Base-by-base conservation (phyloP, 2,888 invertebrate species). In the Helleia helle region DNA sequence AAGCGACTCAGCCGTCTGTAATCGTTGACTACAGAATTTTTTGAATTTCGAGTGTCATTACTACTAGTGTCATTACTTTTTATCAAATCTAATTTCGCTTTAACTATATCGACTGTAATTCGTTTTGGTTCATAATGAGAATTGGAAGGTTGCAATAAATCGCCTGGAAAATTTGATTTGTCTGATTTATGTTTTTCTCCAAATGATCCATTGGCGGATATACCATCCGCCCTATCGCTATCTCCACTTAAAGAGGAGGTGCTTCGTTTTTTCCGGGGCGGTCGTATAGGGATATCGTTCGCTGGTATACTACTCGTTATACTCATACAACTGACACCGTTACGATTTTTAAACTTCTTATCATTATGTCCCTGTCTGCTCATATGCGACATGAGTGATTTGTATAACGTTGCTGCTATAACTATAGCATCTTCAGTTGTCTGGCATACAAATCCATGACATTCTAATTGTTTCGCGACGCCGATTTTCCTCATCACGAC, bases 401-500 rank as follows among this genome's bases (percentile, higher is more conserved):
- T 93, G 77, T 96, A 96, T 52, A 96, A 86, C 48, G 95, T 95
- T 34, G 95, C 95, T 8, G 96, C 96, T 56, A 96, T 93, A 0
- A 95, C 94, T 26, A 96, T 93, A 48, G 96, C 95, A 72, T 96
- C 95, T 77, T 95, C 95, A 22, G 94, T 92, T 58, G 92, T 92
- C 71, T 92, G 91, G 73, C 95, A 96, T 55, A 94, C 92, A 75
- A 95, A 96, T 31, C 93, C 95, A 83, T 96, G 96, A 72, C 95
- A 96, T 81, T 95, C 94, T 48, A 95, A 77, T 54, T 92, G 88
- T 62, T 93, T 92, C 1, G 92, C 91, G 13, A 91, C 90, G 31
- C 90, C 92, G 38, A 89, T 87, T 62, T 91, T 89, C 57, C 95
- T 89, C 95, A 95, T 95, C 42, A 96, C 94, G 17, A 95, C 95